Conservation (phyloP, 2,113 vertebrate species). For the Heptranchias perlo region DNA sequence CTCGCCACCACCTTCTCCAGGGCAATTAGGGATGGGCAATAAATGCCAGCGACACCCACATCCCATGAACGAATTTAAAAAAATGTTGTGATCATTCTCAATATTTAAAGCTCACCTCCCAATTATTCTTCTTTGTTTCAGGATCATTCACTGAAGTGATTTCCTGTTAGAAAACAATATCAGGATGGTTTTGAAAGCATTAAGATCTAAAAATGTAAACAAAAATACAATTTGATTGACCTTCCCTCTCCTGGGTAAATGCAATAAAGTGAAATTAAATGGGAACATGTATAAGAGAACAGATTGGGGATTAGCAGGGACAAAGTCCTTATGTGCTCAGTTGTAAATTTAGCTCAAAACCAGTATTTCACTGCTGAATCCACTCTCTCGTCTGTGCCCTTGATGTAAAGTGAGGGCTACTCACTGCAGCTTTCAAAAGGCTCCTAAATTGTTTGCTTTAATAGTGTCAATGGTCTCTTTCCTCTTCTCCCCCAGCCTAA, state of each 20-base stretch:
- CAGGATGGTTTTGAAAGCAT: not conserved
- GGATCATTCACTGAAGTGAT: not conserved
- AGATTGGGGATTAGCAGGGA: not conserved
- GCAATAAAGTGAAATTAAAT: not conserved
- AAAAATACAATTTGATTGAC: not conserved
- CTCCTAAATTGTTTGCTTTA: not conserved
- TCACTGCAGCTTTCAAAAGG: not conserved
- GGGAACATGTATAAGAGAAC: not conserved
- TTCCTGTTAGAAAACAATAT: not conserved
- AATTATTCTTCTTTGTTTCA: not conserved
- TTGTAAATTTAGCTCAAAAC: not conserved
- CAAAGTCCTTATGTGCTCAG: not conserved
- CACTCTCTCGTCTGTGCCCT: not conserved
- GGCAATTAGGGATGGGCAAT: no score
- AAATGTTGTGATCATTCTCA: not conserved
- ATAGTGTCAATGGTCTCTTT: not conserved
- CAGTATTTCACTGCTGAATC: not conserved
- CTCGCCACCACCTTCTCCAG: no score
- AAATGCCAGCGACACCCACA: no score
- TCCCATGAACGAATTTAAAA: no score
- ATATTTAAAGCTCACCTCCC: no score
- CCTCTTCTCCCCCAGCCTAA: not conserved
- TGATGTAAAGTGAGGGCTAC: not conserved
- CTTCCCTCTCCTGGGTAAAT: not conserved
- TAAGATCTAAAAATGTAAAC: not conserved